Evolutionary conservation across 2,113 vertebrate genomes (phyloP), one percentile per base, ranked within the genome.

Genomic region (Nansenia antarctica): DNA sequence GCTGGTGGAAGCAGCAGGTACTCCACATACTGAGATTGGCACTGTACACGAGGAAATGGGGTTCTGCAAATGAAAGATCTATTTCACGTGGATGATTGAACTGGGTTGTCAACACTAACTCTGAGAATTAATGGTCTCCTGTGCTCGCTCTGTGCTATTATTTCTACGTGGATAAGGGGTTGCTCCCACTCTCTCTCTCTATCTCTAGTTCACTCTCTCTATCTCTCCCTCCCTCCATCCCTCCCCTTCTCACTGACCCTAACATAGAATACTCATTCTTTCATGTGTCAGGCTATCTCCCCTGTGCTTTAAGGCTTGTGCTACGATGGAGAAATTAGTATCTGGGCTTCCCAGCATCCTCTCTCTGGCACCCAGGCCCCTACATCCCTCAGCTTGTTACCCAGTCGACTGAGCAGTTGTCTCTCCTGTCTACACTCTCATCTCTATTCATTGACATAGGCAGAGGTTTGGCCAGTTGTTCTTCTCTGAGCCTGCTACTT

Each of bases 291-390:
- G 26, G 49, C 59, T 60, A 8, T 22, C 20, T 61, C 20, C 24
- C 69, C 61, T 9, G 18, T 11, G 31, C 18, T 35, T 14, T 18
- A 1, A 60, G 31, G 29, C 26, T 54, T 66, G 73, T 57, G 76
- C 70, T 18, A 68, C 67, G 11, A 39, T 57, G 59, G 31, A 76
- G 60, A 68, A 77, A 52, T 35, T n/a, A 57, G 39, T 29, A 58
- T 67, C 66, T 59, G 27, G 64, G 66, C 53, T 37, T 35, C 66
- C 62, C 58, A 52, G 65, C 1, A 14, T 68, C 52, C 42, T n/a
- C 29, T 20, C 30, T 29, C 31, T 24, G 20, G 9, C 52, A 2
- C 49, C 22, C 22, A 55, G 12, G 27, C 14, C 53, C 14, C 11
- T 3, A 55, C 27, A 12, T 30, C 27, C 27, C 54, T 27, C 24